Evolutionary conservation across 2,888 invertebrate genomes (phyloP), one percentile per base, ranked within the genome.

Genomic region (Drosophila hamatofila): DNA sequence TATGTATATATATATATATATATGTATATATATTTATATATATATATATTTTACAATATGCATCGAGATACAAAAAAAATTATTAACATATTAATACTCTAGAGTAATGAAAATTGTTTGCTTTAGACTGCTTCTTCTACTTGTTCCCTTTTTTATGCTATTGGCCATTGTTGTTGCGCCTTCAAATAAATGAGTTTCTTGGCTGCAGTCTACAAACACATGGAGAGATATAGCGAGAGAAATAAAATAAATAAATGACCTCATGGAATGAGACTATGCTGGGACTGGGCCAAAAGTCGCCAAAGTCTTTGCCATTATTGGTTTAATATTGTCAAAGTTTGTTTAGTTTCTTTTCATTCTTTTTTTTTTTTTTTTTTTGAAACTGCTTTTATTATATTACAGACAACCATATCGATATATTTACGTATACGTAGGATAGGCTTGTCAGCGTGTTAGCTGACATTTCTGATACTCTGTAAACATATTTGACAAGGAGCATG

Each of bases 261-360:
- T 55, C 56, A 48, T 52, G 30, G 6, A 46, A 25, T 25, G 25
- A 48, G 52, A 37, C 23, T 51, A 6, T 18, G 16, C 21, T 52
- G 56, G 41, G 16, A 63, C 46, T 48, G 25, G 54, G 35, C 56
- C 48, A 73, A 62, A 57, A 66, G 41, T 37, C 52, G 35, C 27
- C 35, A 35, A 67, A 69, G 59, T 67, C 66, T 62, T 41, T 37
- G 67, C 41, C 54, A 67, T 79, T 73, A 80, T 80, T 76, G 74
- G 80, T 74, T 74, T 72, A 69, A 80, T 74, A 80, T 72, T 77
- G 80, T 69, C 66, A 73, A 80, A 59, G 67, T 69, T 68, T 54
- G 65, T 41, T 37, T 12, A 6, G 48, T 18, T 25, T 25, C 21
- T 42, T 68, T 23, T 30, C 11, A 30, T 30, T 30, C 3, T 9